These are phyloP conservation scores for Anagyrus pseudococci DNA, from an alignment of 2,888 invertebrate species.

Conservation along the genomic window DNA sequence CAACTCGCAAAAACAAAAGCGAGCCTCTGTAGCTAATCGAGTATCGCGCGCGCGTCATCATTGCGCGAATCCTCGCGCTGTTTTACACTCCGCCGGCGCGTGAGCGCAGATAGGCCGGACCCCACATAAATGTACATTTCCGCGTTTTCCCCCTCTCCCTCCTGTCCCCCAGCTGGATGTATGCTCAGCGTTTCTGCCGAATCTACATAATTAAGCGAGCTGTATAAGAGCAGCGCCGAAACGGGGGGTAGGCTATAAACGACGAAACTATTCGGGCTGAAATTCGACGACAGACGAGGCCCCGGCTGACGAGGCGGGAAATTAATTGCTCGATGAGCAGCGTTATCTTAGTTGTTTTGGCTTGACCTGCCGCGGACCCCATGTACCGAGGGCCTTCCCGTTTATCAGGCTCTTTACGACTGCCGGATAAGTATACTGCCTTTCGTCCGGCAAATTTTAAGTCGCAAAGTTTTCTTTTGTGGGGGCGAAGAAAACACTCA, in stretches of 20 bases:
- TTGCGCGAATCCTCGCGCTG: background rate
- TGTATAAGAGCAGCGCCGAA: constrained; percentile 8
- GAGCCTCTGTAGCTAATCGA: no score
- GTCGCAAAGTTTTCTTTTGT: no score
- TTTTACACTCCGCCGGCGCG: constrained; percentile 26
- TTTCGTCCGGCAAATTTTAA: no score
- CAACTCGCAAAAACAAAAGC: no score
- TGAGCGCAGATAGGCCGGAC: constrained; percentile 15
- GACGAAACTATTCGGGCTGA: constrained; percentile 26
- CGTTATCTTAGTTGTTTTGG: background rate
- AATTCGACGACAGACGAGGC: background rate
- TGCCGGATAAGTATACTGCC: no score
- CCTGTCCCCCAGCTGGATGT: background rate
- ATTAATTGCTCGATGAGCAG: constrained; percentile 5
- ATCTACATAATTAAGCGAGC: constrained; percentile 33
- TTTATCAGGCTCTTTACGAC: no score
- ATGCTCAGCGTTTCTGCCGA: constrained; percentile 23
- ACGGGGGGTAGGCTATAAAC: background rate
- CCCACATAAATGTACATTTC: constrained; percentile 25
- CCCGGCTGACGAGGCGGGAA: background rate
- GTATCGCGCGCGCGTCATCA: background rate
- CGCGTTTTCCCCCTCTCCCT: background rate
- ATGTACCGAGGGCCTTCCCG: no score
- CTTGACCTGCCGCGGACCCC: background rate
- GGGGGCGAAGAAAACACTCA: no score